Evolutionary conservation across 2,797 vertebrate species (phyloP), one percentile per base, ranked within the genome.

Genomic region (Enteromius trimaculatus): DNA sequence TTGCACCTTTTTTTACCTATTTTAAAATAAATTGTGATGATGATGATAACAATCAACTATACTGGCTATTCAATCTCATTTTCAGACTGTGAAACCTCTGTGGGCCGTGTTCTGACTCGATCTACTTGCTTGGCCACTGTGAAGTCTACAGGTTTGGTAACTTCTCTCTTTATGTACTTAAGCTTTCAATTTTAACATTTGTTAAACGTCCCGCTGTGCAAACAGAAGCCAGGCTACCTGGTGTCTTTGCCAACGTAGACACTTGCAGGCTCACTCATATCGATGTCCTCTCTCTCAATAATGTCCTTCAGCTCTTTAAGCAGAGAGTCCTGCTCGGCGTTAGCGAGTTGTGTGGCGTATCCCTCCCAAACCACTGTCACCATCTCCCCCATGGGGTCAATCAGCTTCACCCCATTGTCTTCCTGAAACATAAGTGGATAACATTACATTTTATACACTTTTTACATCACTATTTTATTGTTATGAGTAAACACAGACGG

Each of bases 351-450:
- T 0, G 96, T 97, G 77, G 97, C 97, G 6, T 97, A 95, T 53
- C 88, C 94, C 88, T 99, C 98, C 98, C 98, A 99, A 3, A 92
- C 87, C 0, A 91, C 90, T 0, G 95, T 92, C 91, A 99, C 90
- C 98, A 99, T 99, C 90, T 99, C 97, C 17, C 98, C 98, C 94
- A 97, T 94, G 23, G 97, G 97, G 88, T 99, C 98, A 8, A 99
- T 87, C 70, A 99, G 89, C 88, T 99, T 99, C 75, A 98, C 95
- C 0, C 98, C 98, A 34, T 99, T 99, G 88, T 99, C 98, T 89
- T 98, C 96, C 97, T 97, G 87, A 47, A 83, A 83, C 51, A 81
- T 68, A 78, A 80, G 77, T 64, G 2, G n/a, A 60, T 16, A 31
- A 55, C n/a, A 19, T 34, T 34, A 34, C 31, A 34, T 34, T 34